Evolutionary conservation across 2,113 vertebrate species (phyloP).

Genomic region (Phalacrocorax aristotelis): DNA sequence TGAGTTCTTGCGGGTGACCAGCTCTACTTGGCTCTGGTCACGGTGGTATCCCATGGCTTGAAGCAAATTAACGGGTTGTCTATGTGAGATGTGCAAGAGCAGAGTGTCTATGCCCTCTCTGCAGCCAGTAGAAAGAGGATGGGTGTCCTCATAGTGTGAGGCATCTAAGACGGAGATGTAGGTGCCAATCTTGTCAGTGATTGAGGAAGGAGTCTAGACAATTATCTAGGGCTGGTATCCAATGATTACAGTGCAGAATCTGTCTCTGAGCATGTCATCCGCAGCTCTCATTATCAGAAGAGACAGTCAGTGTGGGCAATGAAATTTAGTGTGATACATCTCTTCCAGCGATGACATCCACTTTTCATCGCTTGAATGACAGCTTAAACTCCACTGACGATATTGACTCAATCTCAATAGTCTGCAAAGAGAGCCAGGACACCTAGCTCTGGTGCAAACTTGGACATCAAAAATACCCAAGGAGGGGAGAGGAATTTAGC

Average conservation of each 20-base stretch:
- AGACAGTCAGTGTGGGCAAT: not conserved
- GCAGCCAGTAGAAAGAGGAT: not conserved
- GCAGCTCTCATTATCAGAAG: not conserved
- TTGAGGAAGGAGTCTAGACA: not conserved
- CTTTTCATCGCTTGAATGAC: not conserved
- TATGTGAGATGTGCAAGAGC: not conserved
- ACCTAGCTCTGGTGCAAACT: not conserved
- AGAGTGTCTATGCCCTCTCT: rapidly evolving
- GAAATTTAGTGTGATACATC: not conserved
- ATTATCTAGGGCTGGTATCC: not conserved
- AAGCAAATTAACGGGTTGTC: not conserved
- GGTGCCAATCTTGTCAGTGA: not conserved
- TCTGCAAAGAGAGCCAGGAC: not conserved
- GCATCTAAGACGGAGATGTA: rapidly evolving
- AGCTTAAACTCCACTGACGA: not conserved
- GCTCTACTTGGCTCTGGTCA: not conserved
- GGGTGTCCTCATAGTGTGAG: rapidly evolving
- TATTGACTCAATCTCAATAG: not conserved
- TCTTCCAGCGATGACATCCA: not conserved
- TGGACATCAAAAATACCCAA: not conserved
- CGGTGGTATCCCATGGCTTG: not conserved
- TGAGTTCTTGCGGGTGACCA: not conserved
- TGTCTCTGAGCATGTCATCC: not conserved
- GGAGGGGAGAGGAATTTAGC: not conserved
- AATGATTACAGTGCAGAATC: not conserved